These are phyloP conservation scores for Chromis chromis DNA, from an alignment of 2,797 vertebrate species.

Conservation along the genomic window DNA sequence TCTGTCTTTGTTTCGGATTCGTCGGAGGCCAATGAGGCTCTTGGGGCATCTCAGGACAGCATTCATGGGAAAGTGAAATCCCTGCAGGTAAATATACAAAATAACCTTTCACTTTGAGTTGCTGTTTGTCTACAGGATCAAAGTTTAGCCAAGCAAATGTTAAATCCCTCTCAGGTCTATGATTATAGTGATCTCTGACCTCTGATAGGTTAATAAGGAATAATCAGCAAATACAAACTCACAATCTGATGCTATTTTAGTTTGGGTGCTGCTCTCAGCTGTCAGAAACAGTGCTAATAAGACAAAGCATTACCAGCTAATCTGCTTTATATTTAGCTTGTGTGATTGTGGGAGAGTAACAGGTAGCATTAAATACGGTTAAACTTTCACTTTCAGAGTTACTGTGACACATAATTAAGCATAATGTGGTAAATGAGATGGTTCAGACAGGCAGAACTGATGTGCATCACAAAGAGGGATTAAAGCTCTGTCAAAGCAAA, in stretches of 20 bases:
- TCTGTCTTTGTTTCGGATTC: slow-evolving; percentile 89
- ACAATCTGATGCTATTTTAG: not conserved
- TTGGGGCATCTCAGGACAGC: slow-evolving; percentile 83
- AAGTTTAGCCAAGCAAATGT: not conserved
- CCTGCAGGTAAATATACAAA: slow-evolving; percentile 85
- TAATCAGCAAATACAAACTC: slow-evolving; percentile 11
- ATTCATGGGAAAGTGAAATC: slow-evolving; percentile 88
- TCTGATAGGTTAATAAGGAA: slow-evolving; percentile 8
- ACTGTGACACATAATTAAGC: not conserved
- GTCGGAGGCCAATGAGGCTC: slow-evolving; percentile 75
- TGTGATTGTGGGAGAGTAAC: slow-evolving; percentile 22
- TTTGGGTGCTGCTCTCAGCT: slow-evolving; percentile 8
- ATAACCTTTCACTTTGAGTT: not conserved
- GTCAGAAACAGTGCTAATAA: slow-evolving; percentile 15
- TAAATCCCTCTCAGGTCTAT: slow-evolving; percentile 9
- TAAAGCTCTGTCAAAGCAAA: slow-evolving; percentile 28
- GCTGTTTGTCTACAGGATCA: not conserved
- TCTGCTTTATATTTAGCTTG: slow-evolving; percentile 50
- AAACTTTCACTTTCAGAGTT: not conserved
- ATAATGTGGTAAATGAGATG: slow-evolving; percentile 6
- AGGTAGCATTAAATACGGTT: not conserved
- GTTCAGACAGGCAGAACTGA: slow-evolving; percentile 9
- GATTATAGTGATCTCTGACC: slow-evolving; percentile 2
- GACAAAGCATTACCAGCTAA: slow-evolving; percentile 28
- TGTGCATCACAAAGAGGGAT: not conserved